Base-by-base conservation (phyloP, 2,888 invertebrate genomes). In the Thymelicus acteon region DNA sequence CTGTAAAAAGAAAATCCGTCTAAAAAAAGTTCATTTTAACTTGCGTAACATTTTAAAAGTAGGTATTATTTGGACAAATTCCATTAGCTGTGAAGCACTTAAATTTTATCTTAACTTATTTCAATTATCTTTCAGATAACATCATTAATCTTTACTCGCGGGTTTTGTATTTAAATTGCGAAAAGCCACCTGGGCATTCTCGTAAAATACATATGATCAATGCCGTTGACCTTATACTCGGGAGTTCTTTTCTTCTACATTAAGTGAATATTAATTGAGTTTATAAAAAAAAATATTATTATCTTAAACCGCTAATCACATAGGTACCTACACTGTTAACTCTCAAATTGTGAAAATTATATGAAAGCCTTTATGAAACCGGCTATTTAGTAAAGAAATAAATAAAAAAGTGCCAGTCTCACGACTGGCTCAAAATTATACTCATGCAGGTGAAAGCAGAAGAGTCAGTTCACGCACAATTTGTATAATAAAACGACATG, bases 381-480 rank as follows among this genome's bases (percentile, higher is more conserved):
- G 57, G 69, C 69, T 63, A 58, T 69, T 63, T 58, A 58, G 68
- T 57, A n/a, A 69, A 48, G 69, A 69, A 63, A 69, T 69, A 58
- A 69, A 54, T 62, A 68, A 68, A 68, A 62, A 69, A 69, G 47
- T 7, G 67, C 1, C 67, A 24, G 58, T 69, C 69, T 63, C 69
- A 58, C 69, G 48, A 58, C 58, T 64, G 69, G 65, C 72, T 72
- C 76, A 64, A 72, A 71, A 69, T 67, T 72, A 66, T 71, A 71
- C 70, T 57, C 54, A 62, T 49, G 57, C 74, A 78, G 78, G 80
- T 79, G 80, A 80, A 80, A 80, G 80, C 78, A 75, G 71, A 75
- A 62, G 75, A 72, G 77, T 76, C 60, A 65, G 69, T 72, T 77
- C 77, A 77, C 77, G 67, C 72, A 75, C 76, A 74, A 76, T 75